Base-by-base conservation (phyloP, 2,888 invertebrate species). In the Embidobia sp. region DNA sequence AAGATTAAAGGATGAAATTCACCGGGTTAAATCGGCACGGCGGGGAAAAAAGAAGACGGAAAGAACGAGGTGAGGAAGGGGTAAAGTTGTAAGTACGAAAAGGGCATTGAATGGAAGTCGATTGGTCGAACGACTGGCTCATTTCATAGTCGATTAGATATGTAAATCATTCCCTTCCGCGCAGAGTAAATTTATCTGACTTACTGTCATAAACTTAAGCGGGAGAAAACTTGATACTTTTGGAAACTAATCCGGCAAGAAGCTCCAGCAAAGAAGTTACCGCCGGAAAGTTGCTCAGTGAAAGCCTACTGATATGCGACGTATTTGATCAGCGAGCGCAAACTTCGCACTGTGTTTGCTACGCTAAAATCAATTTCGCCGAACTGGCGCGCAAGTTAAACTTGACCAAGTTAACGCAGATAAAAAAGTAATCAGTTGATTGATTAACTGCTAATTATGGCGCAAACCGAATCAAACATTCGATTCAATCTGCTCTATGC, bases 261-360 rank as follows among this genome's bases (percentile, higher is more conserved):
- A 78, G 64, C 72, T 77, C 13, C 33, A 40, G 10, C 66, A 61
- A 53, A 55, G 49, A 72, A 72, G 46, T 70, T 70, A 18, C 46
- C 59, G 18, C 26, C 40, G 29, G 42, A 66, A 74, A 74, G 69
- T 78, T 78, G 37, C 57, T 44, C 59, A 66, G 74, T 42, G 46
- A 70, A 74, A 74, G 78, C 74, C 78, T 66, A 78, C 74, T 46
- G 64, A 78, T 70, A 74, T 64, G 64, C 70, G 74, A 74, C 66
- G 66, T 70, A 78, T 74, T 78, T 78, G 73, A 74, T 74, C 77
- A 73, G 15, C 53, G 44, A 72, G 26, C 49, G 11, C 51, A 70
- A 70, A 77, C 64, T 77, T 77, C 51, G 19, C 70, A 46, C 29
- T 70, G 70, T 77, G 61, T 77, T 72, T 67, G 72, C 64, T 22